Evolutionary conservation across 1,140 invertebrate genomes (phyloP).

Genomic region (Hypothenemus hampei): DNA sequence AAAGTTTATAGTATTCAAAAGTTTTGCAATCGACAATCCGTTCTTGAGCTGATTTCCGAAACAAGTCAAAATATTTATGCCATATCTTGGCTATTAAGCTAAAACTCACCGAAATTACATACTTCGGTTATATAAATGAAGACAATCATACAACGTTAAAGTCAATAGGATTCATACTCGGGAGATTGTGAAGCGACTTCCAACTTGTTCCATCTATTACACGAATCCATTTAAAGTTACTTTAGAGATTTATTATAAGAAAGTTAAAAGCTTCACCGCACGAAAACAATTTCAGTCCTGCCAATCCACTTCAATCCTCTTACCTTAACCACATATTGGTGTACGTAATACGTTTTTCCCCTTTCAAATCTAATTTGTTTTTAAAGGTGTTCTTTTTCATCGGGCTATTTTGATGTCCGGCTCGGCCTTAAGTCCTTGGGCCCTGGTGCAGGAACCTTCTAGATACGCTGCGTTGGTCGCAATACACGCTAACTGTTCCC

Average conservation of each 20-base stretch:
- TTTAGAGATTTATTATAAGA: slow-evolving; percentile 1
- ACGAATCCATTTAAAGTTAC: slow-evolving; percentile 6
- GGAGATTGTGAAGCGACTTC: too few relatives aligned
- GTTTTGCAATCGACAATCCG: too few relatives aligned
- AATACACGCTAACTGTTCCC: slow-evolving; percentile 80
- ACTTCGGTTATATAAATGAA: too few relatives aligned
- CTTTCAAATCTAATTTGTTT: neutral
- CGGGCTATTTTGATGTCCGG: slow-evolving; percentile 92
- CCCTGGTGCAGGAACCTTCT: slow-evolving; percentile 79
- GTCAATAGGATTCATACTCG: too few relatives aligned
- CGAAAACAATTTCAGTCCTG: slow-evolving; percentile 7
- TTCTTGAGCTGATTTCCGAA: too few relatives aligned
- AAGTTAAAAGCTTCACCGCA: slow-evolving; percentile 6
- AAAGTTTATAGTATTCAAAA: too few relatives aligned
- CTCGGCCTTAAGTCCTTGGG: slow-evolving; percentile 90
- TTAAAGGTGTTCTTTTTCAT: slow-evolving; percentile 82
- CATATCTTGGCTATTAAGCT: too few relatives aligned
- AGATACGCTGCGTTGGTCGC: slow-evolving; percentile 83
- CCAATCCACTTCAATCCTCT: slow-evolving; percentile 5
- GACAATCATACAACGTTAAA: too few relatives aligned
- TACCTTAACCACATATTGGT: neutral
- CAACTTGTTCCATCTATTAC: neutral
- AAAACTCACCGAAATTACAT: too few relatives aligned
- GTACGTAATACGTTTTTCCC: neutral
- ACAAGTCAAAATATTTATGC: too few relatives aligned